Base-by-base conservation (phyloP, 2,888 invertebrate species). In the Philereme transversata region DNA sequence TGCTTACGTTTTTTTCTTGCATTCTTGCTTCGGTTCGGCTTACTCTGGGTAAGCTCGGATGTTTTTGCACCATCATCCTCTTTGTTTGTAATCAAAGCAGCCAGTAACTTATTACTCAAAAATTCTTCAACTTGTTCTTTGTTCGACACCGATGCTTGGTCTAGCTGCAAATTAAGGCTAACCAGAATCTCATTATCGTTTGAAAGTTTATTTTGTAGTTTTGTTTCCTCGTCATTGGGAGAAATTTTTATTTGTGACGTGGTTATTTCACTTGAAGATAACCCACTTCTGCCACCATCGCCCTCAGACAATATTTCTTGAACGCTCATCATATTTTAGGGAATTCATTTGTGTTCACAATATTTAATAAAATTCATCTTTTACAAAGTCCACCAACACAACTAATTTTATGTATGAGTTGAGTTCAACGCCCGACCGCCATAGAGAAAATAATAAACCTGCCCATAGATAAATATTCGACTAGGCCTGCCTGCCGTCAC, bases 1-100 rank as follows among this genome's bases (percentile, higher is more conserved):
- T 82, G 77, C 73, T 83, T 86, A 47, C 81, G 64, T 67, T 75
- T 83, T 87, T 70, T 87, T 87, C 69, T 71, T 79, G 79, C 78
- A 69, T 88, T 84, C 72, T 86, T 90, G 48, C 72, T 80, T 73
- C 83, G 55, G 33, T n/a, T 60, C 46, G 65, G 45, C 48, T 72
- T 61, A 62, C 68, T 66, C 68, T 77, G 69, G 61, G 65, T 56
- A 38, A 3, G 10, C 33, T 58, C 58, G 10, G 11, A 8, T 33
- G 44, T 43, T 35, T 70, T 68, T 48, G 65, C 71, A 57, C 65
- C 70, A 66, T 70, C 72, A 64, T 59, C 73, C 47, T 73, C 76
- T 67, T 63, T 75, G 63, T 75, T 77, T 62, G 81, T 51, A 48
- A 59, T 57, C 58, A 64, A 35, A 51, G 38, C 57, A 49, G 56